A percentile compares a stretch with the other conserved stretches of the same genome.
Evolutionary conservation across 2,797 vertebrate species (phyloP).

Genomic region (Amblyraja radiata): DNA sequence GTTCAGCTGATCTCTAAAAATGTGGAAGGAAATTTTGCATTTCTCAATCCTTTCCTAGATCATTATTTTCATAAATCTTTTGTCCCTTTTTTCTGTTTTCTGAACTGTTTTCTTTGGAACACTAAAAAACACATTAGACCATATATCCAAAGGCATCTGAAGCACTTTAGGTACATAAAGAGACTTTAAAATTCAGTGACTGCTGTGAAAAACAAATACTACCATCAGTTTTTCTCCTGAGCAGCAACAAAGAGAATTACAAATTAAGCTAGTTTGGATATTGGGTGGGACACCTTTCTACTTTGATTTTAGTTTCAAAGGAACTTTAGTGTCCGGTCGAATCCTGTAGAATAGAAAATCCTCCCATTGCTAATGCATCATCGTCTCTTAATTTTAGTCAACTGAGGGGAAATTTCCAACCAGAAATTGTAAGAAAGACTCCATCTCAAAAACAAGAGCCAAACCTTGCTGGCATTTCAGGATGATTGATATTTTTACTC

Average conservation of each 20-base stretch:
- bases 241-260: not conserved
- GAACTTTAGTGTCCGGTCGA: not conserved
- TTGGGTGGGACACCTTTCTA: not conserved
- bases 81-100: not conserved
- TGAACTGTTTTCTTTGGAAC: not conserved
- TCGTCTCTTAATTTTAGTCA: not conserved
- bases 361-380: not conserved
- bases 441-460: not conserved
- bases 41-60: not conserved
- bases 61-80: not conserved
- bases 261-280: not conserved
- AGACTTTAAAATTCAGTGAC: not conserved
- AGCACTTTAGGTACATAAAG: not conserved
- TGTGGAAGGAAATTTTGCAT: not conserved
- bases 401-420: too few species aligned
- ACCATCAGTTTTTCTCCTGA: not conserved
- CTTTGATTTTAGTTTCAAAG: not conserved
- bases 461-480: not conserved
- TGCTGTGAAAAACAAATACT: not conserved
- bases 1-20: not conserved
- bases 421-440: not conserved
- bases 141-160: not conserved
- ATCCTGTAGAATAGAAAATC: not conserved
- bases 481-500: not conserved
- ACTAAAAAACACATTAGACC: not conserved